A percentile compares a stretch with the other conserved stretches of the same genome.
Conservation (phyloP, 2,888 invertebrate species). For the Adelognathus sp. region DNA sequence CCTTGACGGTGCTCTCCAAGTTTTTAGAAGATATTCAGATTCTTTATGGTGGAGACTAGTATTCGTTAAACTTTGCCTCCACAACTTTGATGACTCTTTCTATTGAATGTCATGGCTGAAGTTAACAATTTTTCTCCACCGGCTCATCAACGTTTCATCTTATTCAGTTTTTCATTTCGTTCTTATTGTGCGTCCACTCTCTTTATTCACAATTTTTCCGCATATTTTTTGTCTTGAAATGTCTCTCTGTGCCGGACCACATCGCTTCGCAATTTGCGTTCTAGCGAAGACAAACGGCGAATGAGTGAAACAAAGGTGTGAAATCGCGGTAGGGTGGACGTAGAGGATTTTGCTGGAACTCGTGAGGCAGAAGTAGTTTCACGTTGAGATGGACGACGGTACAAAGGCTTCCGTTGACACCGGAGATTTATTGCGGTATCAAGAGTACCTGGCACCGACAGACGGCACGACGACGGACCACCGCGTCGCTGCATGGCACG, state of each 20-base stretch:
- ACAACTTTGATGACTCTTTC: neutral
- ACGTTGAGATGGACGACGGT: slow-evolving; percentile 24
- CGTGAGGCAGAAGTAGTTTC: slow-evolving; percentile 6
- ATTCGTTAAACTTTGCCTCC: too few species aligned
- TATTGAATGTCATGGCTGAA: neutral
- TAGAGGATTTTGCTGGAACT: neutral
- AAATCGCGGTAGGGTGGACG: neutral
- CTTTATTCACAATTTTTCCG: neutral
- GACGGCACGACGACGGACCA: neutral
- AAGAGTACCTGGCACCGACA: slow-evolving; percentile 39
- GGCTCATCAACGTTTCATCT: too few species aligned
- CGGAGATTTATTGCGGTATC: slow-evolving; percentile 45
- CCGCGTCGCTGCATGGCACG: neutral
- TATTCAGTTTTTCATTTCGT: too few species aligned
- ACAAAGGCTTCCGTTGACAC: slow-evolving; percentile 51
- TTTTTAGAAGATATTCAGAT: too few species aligned
- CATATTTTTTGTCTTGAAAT: neutral
- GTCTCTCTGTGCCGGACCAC: neutral
- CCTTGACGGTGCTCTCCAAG: too few species aligned
- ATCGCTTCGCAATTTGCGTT: neutral
- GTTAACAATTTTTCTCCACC: too few species aligned
- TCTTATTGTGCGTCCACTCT: too few species aligned
- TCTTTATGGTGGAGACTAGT: too few species aligned
- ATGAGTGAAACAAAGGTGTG: neutral
- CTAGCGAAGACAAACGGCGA: neutral